A percentile compares a stretch with the other conserved stretches of the same genome.
Conservation (phyloP, 2,797 vertebrate species). For the Pipistrellus kuhlii region DNA sequence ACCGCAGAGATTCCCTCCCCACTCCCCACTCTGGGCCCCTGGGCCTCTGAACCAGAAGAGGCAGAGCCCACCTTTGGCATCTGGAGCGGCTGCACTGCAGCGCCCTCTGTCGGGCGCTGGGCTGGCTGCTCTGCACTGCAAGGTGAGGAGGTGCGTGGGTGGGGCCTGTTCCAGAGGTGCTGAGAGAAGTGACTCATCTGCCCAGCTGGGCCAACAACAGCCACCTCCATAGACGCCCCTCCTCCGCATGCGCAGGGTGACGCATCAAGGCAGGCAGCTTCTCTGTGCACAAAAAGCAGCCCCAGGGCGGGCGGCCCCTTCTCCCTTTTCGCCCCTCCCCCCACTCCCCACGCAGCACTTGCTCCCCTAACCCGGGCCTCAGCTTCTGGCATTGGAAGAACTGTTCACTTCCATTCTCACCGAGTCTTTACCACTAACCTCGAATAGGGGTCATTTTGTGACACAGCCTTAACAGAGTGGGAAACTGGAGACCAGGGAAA, state of each 20-base stretch:
- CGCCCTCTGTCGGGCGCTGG: constrained; percentile 60
- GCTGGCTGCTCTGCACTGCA: background rate
- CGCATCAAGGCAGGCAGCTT: background rate
- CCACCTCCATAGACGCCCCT: background rate
- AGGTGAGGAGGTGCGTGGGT: background rate
- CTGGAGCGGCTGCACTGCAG: constrained; percentile 31
- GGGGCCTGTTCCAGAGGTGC: background rate
- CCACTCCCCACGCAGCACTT: no score
- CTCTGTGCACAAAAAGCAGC: constrained; percentile 20
- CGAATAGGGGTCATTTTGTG: background rate
- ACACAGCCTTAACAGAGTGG: background rate
- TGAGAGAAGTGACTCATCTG: constrained; percentile 43
- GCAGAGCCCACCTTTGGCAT: background rate
- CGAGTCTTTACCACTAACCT: background rate
- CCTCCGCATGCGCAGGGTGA: constrained; percentile 42
- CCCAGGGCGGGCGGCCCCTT: background rate
- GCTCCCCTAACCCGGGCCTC: background rate
- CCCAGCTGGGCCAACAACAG: background rate
- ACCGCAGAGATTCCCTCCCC: background rate
- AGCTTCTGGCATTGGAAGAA: background rate
- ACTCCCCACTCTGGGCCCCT: background rate
- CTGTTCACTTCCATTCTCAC: background rate
- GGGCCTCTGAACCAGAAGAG: background rate
- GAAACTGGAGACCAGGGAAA: background rate
- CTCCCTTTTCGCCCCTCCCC: rapidly evolving